phyloP scores from a whole-genome alignment of 2,888 invertebrate species.

The Cantharis rustica region DNA sequence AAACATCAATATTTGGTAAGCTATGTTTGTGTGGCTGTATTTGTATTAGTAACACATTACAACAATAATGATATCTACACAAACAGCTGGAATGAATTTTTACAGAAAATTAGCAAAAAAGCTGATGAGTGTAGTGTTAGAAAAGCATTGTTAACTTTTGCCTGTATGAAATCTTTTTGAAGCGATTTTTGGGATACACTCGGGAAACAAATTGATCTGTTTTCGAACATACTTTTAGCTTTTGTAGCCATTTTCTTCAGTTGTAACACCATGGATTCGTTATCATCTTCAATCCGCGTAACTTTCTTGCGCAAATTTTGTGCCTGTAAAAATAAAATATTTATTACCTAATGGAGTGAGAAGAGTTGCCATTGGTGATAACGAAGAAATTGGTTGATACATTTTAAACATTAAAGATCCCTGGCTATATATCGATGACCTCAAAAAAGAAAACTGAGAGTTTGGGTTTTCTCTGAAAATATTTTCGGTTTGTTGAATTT shows the following conservation, averaged over 20 bases:
- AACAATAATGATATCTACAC: not conserved
- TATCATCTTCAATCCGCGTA: slow-evolving; percentile 93
- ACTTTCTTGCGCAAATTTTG: slow-evolving; percentile 88
- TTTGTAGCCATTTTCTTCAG: slow-evolving; percentile 91
- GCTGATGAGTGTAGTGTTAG: not conserved
- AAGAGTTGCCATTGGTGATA: slow-evolving; percentile 52
- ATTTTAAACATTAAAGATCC: slow-evolving; percentile 42
- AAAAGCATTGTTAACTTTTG: not conserved
- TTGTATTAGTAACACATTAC: not conserved
- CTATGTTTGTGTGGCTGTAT: not conserved
- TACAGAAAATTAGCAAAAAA: not conserved
- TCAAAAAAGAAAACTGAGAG: slow-evolving; percentile 18
- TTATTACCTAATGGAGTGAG: slow-evolving; percentile 50
- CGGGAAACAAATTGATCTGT: not conserved
- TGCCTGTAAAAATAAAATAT: slow-evolving; percentile 67
- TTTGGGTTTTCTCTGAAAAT: not conserved
- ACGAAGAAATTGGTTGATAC: slow-evolving; percentile 41
- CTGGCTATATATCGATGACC: slow-evolving; percentile 40
- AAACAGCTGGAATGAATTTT: not conserved
- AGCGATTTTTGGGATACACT: not conserved
- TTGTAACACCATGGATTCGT: slow-evolving; percentile 93
- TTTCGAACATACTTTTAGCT: slow-evolving; percentile 36
- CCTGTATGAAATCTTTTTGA: not conserved
- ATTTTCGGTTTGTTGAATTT: slow-evolving; percentile 8
- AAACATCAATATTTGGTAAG: not conserved